Percentiles rank a stretch among this genome's conserved stretches.
phyloP scores from a whole-genome alignment of 2,797 vertebrate species.

The Streptopelia turtur region DNA sequence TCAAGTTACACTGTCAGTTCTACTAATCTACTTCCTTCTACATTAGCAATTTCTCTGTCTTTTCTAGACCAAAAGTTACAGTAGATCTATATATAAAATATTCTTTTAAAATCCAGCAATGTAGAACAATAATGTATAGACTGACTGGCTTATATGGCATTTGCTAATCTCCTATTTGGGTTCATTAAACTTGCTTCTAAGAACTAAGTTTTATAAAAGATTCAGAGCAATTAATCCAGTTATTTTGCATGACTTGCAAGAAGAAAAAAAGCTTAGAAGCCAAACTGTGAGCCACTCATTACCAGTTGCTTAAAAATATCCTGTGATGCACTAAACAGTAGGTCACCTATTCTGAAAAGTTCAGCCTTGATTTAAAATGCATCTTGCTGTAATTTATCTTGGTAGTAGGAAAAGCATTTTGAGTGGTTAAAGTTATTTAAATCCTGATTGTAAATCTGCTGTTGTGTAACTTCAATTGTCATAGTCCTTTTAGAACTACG shows the following conservation, averaged over 20 bases:
- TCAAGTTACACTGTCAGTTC: not conserved
- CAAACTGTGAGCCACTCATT: not conserved
- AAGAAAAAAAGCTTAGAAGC: not conserved
- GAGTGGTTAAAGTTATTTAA: not conserved
- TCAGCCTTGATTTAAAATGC: not conserved
- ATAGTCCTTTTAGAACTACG: not conserved
- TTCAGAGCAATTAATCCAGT: not conserved
- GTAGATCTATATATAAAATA: not conserved
- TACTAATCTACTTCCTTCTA: not conserved
- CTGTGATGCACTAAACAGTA: not conserved
- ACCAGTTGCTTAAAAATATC: constrained; percentile 20
- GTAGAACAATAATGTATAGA: not conserved
- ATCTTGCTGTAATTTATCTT: not conserved
- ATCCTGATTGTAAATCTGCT: not conserved
- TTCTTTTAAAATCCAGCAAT: not conserved
- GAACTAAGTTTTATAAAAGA: not conserved
- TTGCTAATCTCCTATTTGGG: not conserved
- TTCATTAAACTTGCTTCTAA: not conserved
- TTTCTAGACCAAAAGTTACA: not conserved
- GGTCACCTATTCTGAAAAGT: not conserved
- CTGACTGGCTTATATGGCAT: not conserved
- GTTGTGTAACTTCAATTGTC: not conserved
- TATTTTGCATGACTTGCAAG: not conserved
- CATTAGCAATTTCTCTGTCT: not conserved
- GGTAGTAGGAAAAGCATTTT: not conserved